A percentile compares a stretch with the other conserved stretches of the same genome.
Evolutionary conservation across 2,797 vertebrate genomes (phyloP).

Genomic region (Spinus olivaceus): DNA sequence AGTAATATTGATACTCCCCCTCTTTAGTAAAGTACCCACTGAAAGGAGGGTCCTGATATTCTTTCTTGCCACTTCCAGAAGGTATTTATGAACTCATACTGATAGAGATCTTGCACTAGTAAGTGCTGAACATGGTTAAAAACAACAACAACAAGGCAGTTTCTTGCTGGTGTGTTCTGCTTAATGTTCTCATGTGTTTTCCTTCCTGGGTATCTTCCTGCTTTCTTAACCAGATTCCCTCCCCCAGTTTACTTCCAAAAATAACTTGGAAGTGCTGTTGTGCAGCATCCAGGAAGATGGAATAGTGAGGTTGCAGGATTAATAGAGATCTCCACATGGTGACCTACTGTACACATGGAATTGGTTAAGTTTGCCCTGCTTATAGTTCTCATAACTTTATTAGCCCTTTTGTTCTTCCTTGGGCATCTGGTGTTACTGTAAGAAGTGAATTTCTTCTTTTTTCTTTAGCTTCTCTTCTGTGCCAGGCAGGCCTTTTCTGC

Average conservation of each 20-base stretch:
- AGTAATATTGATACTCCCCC: not conserved
- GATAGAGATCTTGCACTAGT: not conserved
- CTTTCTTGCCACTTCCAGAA: not conserved
- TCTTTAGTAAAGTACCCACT: not conserved
- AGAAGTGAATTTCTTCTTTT: not conserved
- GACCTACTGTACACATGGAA: slow-evolving; percentile 1
- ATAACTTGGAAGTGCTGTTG: slow-evolving; percentile 36
- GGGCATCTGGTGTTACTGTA: slow-evolving; percentile 1
- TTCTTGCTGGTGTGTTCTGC: not conserved
- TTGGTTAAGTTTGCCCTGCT: slow-evolving; percentile 5
- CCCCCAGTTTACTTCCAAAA: slow-evolving; percentile 42
- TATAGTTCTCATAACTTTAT: not conserved
- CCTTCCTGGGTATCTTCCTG: slow-evolving; percentile 3
- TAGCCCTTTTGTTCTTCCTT: slow-evolving; percentile 4
- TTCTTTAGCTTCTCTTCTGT: not conserved
- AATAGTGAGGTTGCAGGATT: slow-evolving; percentile 30
- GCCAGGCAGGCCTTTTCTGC: not conserved
- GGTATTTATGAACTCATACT: not conserved
- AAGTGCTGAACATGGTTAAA: not conserved
- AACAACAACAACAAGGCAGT: not conserved
- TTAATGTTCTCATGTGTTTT: not conserved
- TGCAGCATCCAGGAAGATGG: slow-evolving; percentile 9
- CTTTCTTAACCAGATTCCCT: slow-evolving; percentile 31
- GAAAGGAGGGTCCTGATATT: not conserved
- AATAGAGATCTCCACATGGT: slow-evolving; percentile 40